Evolutionary conservation across 2,888 invertebrate species (phyloP).

Genomic region (Stramonita haemastoma): DNA sequence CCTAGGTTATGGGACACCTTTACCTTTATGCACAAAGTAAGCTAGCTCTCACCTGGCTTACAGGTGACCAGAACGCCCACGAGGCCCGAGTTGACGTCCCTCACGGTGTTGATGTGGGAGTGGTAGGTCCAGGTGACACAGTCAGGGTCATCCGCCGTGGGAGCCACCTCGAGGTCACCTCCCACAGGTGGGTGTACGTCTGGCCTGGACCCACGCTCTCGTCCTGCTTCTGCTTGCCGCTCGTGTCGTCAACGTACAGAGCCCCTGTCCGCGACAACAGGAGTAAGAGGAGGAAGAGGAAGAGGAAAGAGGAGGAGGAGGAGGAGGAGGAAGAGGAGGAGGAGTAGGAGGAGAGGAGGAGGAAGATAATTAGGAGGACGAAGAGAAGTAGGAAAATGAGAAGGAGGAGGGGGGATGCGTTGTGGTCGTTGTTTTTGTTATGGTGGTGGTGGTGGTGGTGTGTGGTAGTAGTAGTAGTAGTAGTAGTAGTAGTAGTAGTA

Average conservation of each 20-base stretch:
- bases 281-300: background rate
- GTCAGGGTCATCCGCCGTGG: constrained; percentile 55
- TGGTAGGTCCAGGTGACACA: constrained; percentile 65
- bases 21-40: too few relatives aligned
- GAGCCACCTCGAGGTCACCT: constrained; percentile 54
- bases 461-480: background rate
- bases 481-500: background rate
- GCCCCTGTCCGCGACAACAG: constrained; percentile 47
- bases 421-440: background rate
- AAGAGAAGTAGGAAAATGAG: background rate
- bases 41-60: constrained; percentile 42
- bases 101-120: constrained; percentile 57
- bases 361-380: background rate
- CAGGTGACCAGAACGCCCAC: constrained; percentile 54
- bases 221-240: constrained; percentile 50
- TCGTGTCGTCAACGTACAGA: constrained; percentile 57
- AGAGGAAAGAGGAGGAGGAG: background rate
- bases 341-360: background rate
- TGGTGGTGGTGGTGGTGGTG: background rate
- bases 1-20: too few relatives aligned
- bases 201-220: constrained; percentile 55
- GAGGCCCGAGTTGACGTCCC: constrained; percentile 59
- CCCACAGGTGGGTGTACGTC: constrained; percentile 52
- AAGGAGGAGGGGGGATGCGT: too few relatives aligned
- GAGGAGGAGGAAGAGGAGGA: background rate